These are phyloP conservation scores for Ifrita kowaldi DNA, from an alignment of 2,113 vertebrate species.

Conservation along the genomic window DNA sequence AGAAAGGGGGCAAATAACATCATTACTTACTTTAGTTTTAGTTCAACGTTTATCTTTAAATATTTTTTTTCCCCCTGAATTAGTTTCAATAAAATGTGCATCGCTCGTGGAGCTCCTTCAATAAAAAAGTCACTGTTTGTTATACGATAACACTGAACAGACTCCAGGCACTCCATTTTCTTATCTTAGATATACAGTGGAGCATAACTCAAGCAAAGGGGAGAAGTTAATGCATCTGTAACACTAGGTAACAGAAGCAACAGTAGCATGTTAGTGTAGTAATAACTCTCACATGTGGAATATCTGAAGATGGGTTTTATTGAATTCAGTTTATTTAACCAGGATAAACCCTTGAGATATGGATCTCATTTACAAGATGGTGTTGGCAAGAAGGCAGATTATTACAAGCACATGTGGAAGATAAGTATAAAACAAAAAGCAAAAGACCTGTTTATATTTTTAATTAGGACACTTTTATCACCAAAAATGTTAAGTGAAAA, in stretches of 20 bases:
- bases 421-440: conserved; percentile 69
- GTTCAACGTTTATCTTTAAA: conserved; percentile 54
- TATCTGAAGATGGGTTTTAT: conserved; percentile 78
- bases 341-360: conserved; percentile 76
- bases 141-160: conserved; percentile 77
- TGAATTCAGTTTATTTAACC: conserved; percentile 81
- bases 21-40: conserved; percentile 54
- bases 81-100: conserved; percentile 72
- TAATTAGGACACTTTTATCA: conserved; percentile 48
- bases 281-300: conserved; percentile 77
- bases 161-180: conserved; percentile 75
- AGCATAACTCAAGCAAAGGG: conserved; percentile 74
- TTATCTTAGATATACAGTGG: conserved; percentile 80
- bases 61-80: conserved; percentile 64
- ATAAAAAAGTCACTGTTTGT: conserved; percentile 79
- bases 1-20: conserved; percentile 38
- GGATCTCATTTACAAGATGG: conserved; percentile 81
- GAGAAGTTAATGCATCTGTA: conserved; percentile 72
- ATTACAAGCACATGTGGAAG: conserved; percentile 76
- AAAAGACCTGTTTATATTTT: conserved; percentile 56
- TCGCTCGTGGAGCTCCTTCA: conserved; percentile 69
- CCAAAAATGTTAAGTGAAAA: conserved; percentile 29
- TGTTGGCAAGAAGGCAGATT: conserved; percentile 73
- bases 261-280: conserved; percentile 76
- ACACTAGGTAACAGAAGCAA: conserved; percentile 76